Evolutionary conservation across 2,113 vertebrate species (phyloP).

Genomic region (Leptocoma aspasia): DNA sequence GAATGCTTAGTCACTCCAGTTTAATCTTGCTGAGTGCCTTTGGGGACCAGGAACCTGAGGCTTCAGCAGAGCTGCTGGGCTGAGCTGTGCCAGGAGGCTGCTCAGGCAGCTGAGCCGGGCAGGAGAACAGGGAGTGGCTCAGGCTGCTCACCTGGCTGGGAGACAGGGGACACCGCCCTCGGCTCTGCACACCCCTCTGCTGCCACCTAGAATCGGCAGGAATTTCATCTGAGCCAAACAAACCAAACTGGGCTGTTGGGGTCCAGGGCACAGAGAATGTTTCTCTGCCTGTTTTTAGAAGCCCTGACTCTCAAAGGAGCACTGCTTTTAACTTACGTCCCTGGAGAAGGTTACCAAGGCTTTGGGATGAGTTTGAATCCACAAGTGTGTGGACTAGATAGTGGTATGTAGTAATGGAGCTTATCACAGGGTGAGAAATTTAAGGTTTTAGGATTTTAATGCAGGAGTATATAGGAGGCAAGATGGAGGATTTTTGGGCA

Average conservation of each 20-base stretch:
- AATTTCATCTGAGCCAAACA: not conserved
- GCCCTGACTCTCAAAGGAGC: too few species aligned
- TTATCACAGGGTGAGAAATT: too few species aligned
- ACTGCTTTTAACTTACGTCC: too few species aligned
- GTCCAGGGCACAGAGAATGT: too few species aligned
- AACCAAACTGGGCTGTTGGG: not conserved
- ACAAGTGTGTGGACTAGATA: too few species aligned
- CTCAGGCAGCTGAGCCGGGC: not conserved
- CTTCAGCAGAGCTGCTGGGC: not conserved
- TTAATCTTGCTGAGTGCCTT: conserved; percentile 41
- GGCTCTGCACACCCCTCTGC: not conserved
- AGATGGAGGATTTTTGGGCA: too few species aligned
- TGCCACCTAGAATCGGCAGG: not conserved
- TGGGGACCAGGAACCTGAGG: conserved; percentile 2
- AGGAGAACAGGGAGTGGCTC: not conserved
- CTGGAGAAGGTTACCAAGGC: too few species aligned
- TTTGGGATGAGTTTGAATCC: too few species aligned
- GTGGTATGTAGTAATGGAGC: too few species aligned
- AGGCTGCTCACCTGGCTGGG: not conserved
- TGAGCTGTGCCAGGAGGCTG: not conserved
- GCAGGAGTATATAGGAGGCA: too few species aligned
- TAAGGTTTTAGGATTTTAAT: too few species aligned
- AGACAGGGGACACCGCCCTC: rapidly evolving
- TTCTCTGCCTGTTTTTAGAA: too few species aligned
- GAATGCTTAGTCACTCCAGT: conserved; percentile 35